phyloP scores from a whole-genome alignment of 2,888 invertebrate genomes.

The Capitulum mitella region DNA sequence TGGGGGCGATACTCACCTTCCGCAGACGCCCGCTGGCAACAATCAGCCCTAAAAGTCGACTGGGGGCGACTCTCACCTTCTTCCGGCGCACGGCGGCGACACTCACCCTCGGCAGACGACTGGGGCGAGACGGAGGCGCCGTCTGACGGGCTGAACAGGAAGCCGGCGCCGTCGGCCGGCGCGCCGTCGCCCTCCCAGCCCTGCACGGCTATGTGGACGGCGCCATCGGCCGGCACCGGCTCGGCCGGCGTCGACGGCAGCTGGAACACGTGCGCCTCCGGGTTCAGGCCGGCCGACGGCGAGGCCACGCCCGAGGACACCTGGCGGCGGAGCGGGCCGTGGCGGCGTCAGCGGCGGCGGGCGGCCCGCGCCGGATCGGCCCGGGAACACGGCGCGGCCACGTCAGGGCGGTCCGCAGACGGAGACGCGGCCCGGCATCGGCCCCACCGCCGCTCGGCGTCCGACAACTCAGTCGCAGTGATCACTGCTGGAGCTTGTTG shows the following conservation, averaged over 20 bases:
- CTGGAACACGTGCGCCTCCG: conserved; percentile 45
- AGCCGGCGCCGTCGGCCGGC: conserved; percentile 48
- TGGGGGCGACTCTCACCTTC: background rate
- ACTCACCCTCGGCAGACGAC: background rate
- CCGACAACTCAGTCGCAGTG: too few relatives aligned
- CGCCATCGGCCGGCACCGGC: conserved; percentile 30
- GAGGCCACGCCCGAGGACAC: conserved; percentile 35
- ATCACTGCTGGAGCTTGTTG: too few relatives aligned
- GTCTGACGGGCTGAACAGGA: background rate
- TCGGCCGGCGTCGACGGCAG: conserved; percentile 37
- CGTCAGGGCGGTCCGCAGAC: too few relatives aligned
- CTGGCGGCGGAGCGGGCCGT: conserved; percentile 37
- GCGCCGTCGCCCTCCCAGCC: conserved; percentile 30
- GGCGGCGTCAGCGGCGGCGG: background rate
- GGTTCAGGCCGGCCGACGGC: conserved; percentile 39
- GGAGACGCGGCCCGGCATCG: too few relatives aligned
- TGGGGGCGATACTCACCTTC: too few relatives aligned
- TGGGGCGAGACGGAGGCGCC: background rate
- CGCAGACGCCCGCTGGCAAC: background rate
- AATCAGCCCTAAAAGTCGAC: background rate
- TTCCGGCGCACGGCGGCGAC: background rate
- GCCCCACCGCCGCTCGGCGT: too few relatives aligned
- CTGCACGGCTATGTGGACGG: conserved; percentile 35
- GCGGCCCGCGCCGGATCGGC: too few relatives aligned
- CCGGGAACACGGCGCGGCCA: too few relatives aligned